Evolutionary conservation across 2,888 invertebrate species (phyloP), one percentile per base, ranked within the genome.

Genomic region (Euplexia lucipara): DNA sequence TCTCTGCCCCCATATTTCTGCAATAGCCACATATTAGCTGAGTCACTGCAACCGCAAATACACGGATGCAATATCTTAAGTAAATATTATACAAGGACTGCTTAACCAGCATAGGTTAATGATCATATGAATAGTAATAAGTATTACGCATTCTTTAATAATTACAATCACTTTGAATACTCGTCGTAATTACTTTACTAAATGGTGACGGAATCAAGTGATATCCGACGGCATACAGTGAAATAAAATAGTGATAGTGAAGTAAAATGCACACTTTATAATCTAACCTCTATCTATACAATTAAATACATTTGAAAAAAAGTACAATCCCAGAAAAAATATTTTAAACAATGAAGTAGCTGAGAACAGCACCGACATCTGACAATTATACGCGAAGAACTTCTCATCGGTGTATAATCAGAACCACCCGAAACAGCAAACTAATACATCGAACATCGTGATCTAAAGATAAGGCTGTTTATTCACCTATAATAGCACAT

Each of bases 11-110:
- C 2, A 16, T 37, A n/a, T 7, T 34, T 39, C 12, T 41, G 14
- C 16, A 67, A 44, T 44, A 22, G 30, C n/a, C 14, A 70, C 20
- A 32, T 12, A 53, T 45, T 37, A 45, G 1, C 54, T 70, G 51
- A 74, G 18, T 53, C 63, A 74, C 10, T 22, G 2, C n/a, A 18
- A 6, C 22, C 22, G 16, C 35, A 37, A 49, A 32, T 39, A 54
- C 34, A 68, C 45, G 54, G 41, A 68, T 52, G 54, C 59, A 74
- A 51, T 70, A 10, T 34, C 12, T 16, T 35, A 39, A 20, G 42
- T 47, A 75, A 73, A 75, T 59, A 75, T 63, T 70, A 18, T 41
- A 61, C 47, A 63, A 63, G 42, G 39, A 52, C 57, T 62, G 39
- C 39, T 56, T 47, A 62, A 62, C 37, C n/a, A 47, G 34, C 39